Evolutionary conservation across 2,888 invertebrate genomes (phyloP).

Genomic region (Ischnus inquisitorius): DNA sequence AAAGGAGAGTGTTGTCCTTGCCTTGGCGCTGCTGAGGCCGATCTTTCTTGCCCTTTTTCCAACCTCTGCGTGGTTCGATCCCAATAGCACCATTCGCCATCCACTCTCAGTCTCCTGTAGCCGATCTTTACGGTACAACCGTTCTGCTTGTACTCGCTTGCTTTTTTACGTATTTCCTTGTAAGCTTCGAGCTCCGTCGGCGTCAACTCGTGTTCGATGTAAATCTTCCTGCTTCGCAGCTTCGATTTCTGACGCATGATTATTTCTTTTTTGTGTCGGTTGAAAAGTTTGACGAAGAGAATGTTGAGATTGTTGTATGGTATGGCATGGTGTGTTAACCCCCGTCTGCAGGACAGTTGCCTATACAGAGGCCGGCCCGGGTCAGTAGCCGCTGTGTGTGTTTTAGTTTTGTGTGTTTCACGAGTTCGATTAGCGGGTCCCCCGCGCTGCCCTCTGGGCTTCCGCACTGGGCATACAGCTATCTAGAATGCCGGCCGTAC

Average conservation of each 20-base stretch:
- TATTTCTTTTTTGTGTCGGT: neutral
- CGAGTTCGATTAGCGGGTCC: too few relatives aligned
- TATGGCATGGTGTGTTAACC: too few relatives aligned
- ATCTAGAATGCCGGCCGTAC: too few relatives aligned
- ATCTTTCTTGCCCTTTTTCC: neutral
- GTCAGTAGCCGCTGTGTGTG: too few relatives aligned
- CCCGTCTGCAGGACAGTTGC: too few relatives aligned
- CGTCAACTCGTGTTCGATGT: neutral
- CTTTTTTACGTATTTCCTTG: neutral
- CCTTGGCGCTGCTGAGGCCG: neutral
- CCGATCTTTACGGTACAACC: neutral
- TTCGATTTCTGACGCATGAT: neutral
- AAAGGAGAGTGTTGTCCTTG: too few relatives aligned
- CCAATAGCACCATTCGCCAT: constrained; percentile 4
- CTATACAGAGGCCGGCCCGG: too few relatives aligned
- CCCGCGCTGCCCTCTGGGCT: too few relatives aligned
- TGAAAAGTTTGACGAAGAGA: neutral
- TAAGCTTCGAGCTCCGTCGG: neutral
- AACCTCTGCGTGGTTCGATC: neutral
- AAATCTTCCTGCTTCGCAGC: neutral
- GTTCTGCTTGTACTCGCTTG: neutral
- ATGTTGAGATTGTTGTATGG: too few relatives aligned
- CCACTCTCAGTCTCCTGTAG: too few relatives aligned
- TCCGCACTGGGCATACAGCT: too few relatives aligned
- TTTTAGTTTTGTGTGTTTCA: too few relatives aligned